These are phyloP conservation scores for Malurus alboscapulatus DNA, from an alignment of 2,113 vertebrate species.

Conservation along the genomic window DNA sequence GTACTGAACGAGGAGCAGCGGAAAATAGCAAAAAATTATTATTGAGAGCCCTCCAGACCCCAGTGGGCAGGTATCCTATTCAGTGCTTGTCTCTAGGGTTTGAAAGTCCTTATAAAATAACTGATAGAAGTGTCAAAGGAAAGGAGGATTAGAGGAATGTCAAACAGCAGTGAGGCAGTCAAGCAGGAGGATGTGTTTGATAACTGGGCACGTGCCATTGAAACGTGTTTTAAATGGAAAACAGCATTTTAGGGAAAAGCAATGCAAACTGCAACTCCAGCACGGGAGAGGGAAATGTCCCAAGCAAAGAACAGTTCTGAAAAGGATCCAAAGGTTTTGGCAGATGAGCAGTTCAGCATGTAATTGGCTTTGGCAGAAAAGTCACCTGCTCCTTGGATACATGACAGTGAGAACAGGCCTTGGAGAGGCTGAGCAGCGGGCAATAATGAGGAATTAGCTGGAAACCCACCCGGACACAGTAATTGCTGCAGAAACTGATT, in stretches of 20 bases:
- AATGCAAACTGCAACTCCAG: background rate
- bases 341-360: background rate
- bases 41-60: background rate
- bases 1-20: background rate
- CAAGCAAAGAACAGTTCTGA: background rate
- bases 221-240: background rate
- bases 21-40: background rate
- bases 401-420: background rate
- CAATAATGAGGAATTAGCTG: background rate
- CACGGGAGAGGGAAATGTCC: fast-evolving
- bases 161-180: background rate
- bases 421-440: background rate
- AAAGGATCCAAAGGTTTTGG: background rate
- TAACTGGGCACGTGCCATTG: background rate
- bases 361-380: background rate
- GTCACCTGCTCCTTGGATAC: background rate
- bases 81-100: background rate
- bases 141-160: background rate
- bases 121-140: background rate
- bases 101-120: background rate
- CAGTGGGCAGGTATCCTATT: background rate
- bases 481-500: background rate
- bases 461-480: background rate
- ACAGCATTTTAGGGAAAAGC: background rate
- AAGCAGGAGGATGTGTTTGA: background rate